phyloP scores from a whole-genome alignment of 2,113 vertebrate species.

The Turdus rufiventris region DNA sequence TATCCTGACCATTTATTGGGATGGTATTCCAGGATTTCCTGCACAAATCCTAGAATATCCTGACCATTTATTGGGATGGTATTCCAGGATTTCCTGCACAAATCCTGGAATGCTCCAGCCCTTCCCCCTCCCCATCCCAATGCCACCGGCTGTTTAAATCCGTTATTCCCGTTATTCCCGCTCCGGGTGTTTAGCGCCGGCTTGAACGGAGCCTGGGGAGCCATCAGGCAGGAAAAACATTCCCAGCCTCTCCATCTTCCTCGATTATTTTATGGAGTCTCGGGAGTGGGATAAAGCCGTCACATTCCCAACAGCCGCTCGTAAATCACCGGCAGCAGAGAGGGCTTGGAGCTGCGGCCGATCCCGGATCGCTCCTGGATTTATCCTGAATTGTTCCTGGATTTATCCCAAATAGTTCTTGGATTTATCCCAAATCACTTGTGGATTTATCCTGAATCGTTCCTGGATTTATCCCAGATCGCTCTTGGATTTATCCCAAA shows the following conservation, averaged over 20 bases:
- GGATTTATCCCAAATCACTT: rapidly evolving
- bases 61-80: rapidly evolving
- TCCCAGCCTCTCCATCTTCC: constrained; percentile 48
- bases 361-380: background rate
- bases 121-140: background rate
- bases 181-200: background rate
- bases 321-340: background rate
- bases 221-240: constrained; percentile 26
- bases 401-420: rapidly evolving
- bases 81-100: background rate
- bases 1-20: too few relatives aligned
- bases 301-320: background rate
- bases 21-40: background rate
- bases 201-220: constrained; percentile 56
- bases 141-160: background rate
- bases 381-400: rapidly evolving
- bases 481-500: rapidly evolving
- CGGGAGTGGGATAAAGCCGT: constrained; percentile 56
- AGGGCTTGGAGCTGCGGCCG: rapidly evolving
- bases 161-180: background rate
- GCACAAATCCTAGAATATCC: background rate
- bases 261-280: constrained; percentile 44
- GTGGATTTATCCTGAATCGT: background rate
- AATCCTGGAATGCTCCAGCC: background rate
- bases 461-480: background rate